These are phyloP conservation scores for Brachynemurus nebulosus DNA, from an alignment of 2,888 invertebrate species.

Conservation along the genomic window DNA sequence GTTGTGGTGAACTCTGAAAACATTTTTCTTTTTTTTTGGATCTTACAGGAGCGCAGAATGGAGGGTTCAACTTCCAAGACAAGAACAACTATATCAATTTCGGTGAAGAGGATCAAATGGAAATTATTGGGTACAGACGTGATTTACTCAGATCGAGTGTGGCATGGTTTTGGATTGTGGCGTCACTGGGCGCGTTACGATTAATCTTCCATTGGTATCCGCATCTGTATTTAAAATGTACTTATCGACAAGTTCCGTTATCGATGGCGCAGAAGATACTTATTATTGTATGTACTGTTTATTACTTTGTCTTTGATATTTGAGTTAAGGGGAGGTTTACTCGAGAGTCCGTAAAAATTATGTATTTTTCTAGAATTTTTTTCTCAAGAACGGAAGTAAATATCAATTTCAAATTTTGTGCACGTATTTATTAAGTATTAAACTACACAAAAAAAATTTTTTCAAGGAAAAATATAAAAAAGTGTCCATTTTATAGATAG, in stretches of 20 bases:
- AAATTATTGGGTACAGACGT: conserved; percentile 50
- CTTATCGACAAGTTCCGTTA: conserved; percentile 54
- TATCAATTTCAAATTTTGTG: no score
- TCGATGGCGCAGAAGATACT: conserved; percentile 64
- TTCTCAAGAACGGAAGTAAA: no score
- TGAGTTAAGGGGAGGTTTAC: not conserved
- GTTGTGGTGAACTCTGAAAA: no score
- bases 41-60: conserved; percentile 1
- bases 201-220: conserved; percentile 84
- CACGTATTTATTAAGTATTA: no score
- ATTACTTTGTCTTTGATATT: conserved; percentile 8
- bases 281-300: conserved; percentile 43
- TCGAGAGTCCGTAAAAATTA: no score
- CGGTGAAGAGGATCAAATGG: conserved; percentile 30
- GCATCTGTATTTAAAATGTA: conserved; percentile 57
- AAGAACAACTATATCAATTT: conserved; percentile 23
- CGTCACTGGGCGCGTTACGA: conserved; percentile 62
- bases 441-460: no score
- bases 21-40: not conserved
- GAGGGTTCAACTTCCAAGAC: not conserved
- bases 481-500: no score
- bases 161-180: conserved; percentile 45
- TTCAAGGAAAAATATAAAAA: no score
- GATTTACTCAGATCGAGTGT: conserved; percentile 38
- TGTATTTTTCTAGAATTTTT: no score